Evolutionary conservation across 1,140 invertebrate genomes (phyloP).

Genomic region (Heterodera carotae): DNA sequence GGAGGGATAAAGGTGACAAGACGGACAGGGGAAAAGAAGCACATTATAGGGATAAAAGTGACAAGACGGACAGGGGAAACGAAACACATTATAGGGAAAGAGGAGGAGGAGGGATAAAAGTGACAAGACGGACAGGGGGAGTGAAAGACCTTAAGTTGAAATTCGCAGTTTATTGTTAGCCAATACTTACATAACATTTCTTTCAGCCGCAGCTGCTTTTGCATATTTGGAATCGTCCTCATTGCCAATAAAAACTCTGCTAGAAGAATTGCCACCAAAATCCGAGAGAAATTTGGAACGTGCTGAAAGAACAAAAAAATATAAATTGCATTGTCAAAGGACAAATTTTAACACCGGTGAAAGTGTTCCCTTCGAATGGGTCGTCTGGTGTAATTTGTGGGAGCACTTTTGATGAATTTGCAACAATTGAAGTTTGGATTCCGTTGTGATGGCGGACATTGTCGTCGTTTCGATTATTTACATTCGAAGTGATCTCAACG

Average conservation of each 20-base stretch:
- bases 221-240: slow-evolving; percentile 37
- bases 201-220: slow-evolving; percentile 5
- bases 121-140: too few relatives aligned
- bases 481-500: slow-evolving; percentile 68
- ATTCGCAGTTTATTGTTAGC: too few relatives aligned
- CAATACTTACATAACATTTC: slow-evolving; percentile 20
- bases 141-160: too few relatives aligned
- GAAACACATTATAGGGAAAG: too few relatives aligned
- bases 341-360: slow-evolving; percentile 31
- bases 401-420: slow-evolving; percentile 10
- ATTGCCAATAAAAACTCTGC: slow-evolving; percentile 22
- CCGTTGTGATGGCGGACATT: background rate
- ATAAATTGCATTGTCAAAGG: slow-evolving; percentile 11
- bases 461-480: background rate
- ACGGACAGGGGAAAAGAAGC: too few relatives aligned
- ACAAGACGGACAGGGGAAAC: too few relatives aligned
- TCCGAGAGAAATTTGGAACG: slow-evolving; percentile 31
- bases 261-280: background rate
- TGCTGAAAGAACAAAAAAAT: slow-evolving; percentile 28
- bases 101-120: too few relatives aligned
- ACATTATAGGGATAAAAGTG: too few relatives aligned
- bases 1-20: too few relatives aligned
- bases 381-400: slow-evolving; percentile 10
- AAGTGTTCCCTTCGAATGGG: slow-evolving; percentile 32
- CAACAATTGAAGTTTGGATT: background rate